Conservation (phyloP, 1,140 invertebrate genomes). For the Leptonema lineaticorne region DNA sequence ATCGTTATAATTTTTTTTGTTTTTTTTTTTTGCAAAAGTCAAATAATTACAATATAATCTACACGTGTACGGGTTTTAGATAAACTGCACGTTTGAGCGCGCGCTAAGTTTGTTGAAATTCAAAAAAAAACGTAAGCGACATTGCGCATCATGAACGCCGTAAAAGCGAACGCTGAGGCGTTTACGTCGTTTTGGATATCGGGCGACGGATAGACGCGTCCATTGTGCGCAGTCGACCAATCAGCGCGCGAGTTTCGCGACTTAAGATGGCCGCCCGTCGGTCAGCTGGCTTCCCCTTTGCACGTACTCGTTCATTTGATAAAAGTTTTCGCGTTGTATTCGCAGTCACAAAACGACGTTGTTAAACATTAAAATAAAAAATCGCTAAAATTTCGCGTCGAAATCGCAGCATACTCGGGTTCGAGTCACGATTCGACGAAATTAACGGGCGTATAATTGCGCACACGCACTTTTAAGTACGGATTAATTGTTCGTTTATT, state of each 20-base stretch:
- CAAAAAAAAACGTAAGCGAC: neutral
- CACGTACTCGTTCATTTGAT: neutral
- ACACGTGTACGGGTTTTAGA: neutral
- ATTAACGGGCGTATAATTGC: neutral
- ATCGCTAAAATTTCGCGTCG: too few relatives aligned
- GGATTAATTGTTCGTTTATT: neutral
- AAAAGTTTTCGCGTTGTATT: neutral
- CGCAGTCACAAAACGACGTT: too few relatives aligned
- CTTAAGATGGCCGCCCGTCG: constrained; percentile 20
- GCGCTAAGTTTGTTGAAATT: neutral
- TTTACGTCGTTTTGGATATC: constrained; percentile 2
- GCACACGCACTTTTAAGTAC: neutral
- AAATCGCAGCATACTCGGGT: too few relatives aligned
- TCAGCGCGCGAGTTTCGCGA: neutral
- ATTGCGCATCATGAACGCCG: neutral
- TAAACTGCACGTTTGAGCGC: neutral
- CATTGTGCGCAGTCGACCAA: constrained; percentile 8
- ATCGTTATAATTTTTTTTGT: neutral
- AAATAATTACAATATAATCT: neutral
- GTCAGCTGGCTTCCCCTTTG: neutral
- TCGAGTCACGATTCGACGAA: neutral
- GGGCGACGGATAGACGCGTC: neutral
- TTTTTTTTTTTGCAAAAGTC: neutral
- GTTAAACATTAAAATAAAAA: too few relatives aligned
- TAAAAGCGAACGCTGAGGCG: neutral